phyloP scores from a whole-genome alignment of 1,140 invertebrate genomes.

The Gonioctena quinquepunctata region DNA sequence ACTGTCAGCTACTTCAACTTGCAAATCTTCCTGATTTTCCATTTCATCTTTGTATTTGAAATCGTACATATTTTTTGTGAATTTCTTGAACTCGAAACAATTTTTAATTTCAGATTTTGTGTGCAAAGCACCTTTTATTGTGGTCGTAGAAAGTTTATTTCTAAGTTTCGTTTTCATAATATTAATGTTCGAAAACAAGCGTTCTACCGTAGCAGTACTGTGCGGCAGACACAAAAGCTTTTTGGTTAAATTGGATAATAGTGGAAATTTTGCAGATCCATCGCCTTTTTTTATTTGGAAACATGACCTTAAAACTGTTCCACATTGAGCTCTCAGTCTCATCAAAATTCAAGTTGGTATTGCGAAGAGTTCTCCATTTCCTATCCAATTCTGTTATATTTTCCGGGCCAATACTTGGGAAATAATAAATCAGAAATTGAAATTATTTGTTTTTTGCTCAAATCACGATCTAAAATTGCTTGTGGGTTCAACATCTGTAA shows the following conservation, averaged over 20 bases:
- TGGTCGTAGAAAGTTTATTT: constrained; percentile 2
- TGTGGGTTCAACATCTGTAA: not conserved
- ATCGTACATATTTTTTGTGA: no score
- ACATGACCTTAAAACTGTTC: not conserved
- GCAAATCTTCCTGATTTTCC: no score
- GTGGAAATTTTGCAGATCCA: not conserved
- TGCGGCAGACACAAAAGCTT: constrained; percentile 6
- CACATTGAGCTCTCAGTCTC: not conserved
- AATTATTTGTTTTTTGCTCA: not conserved
- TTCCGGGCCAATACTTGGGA: constrained; percentile 16
- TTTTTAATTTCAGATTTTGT: no score
- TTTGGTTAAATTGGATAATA: not conserved
- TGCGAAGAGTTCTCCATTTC: constrained; percentile 10
- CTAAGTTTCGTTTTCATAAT: constrained; percentile 16
- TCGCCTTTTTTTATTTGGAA: not conserved
- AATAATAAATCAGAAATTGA: constrained; percentile 2
- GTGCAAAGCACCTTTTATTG: not conserved
- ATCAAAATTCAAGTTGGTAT: constrained; percentile 7
- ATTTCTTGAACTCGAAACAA: no score
- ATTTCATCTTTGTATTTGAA: no score
- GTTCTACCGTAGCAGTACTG: not conserved
- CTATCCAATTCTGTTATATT: constrained; percentile 21
- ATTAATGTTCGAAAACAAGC: constrained; percentile 10
- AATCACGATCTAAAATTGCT: not conserved
- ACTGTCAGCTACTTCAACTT: no score